Evolutionary conservation across 2,797 vertebrate species (phyloP), one percentile per base, ranked within the genome.

Genomic region (Peromyscus eremicus): DNA sequence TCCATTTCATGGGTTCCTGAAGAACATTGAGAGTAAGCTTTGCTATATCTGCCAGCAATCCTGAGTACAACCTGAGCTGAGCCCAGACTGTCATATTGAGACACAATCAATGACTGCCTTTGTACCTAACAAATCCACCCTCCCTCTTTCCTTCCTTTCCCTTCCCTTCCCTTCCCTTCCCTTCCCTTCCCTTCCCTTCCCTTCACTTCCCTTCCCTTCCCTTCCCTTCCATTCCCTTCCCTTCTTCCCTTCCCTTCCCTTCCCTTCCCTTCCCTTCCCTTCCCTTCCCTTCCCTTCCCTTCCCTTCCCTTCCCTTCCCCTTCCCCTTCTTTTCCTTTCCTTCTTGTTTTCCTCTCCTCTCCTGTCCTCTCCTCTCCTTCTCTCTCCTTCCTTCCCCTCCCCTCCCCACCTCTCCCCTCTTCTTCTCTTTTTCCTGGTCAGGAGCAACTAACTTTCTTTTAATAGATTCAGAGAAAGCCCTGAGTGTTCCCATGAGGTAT

Each of bases 141-240:
- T 68, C n/a, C n/a, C 70, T 5, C 9, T 37, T 23, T 19, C 21
- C 6, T 21, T 21, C 19, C 37, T 8, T n/a, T 17, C 32, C 13
- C 32, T 7, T 17, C 8, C 49, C 49, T 5, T 21, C 11, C 25
- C 6, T 3, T 29, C 2, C 32, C 0, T 5, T n/a, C 4, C 32
- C 14, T 5, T 21, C 2, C 6, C 21, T 6, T 3, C 4, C 8
- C 37, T 19, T 23, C 19, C n/a, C 7, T 4, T 0, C 4, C 66
- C 32, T n/a, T n/a, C n/a, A n/a, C 5, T 32, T 5, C 13, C 29
- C 29, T 6, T 27, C 5, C 6, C 14, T 77, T 49, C 27, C 55
- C 12, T 14, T 16, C 55, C 13, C 13, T 16, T 16, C 55, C 16
- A n/a, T n/a, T n/a, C 16, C 13, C 52, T 14, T 57, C 16, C 14